Conservation (phyloP, 30 jellyfish, hydroid and myxozoan species). For the Sanderia malayensis region DNA sequence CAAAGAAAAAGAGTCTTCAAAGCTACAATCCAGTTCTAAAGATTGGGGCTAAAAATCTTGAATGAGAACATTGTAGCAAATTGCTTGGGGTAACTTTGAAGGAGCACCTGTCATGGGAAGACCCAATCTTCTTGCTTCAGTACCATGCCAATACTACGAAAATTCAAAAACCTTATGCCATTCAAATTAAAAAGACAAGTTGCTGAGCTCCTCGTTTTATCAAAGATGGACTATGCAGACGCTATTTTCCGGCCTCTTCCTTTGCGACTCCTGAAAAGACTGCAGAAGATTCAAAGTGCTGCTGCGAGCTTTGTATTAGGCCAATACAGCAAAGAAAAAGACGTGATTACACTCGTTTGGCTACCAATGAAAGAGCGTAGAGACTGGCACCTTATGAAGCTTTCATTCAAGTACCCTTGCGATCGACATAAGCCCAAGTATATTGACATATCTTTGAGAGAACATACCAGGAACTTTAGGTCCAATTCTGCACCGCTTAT, state of each 20-base stretch:
- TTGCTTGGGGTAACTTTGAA: conserved; percentile 23
- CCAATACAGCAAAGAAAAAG: conserved; percentile 43
- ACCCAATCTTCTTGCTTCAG: too few relatives aligned
- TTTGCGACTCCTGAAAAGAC: conserved; percentile 25
- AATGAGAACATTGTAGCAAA: conserved; percentile 13
- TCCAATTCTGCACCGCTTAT: conserved; percentile 52
- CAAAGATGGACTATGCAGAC: conserved; percentile 34
- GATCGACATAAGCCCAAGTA: conserved; percentile 27
- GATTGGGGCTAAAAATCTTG: conserved; percentile 8
- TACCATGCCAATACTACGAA: too few relatives aligned
- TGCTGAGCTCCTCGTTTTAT: conserved; percentile 35
- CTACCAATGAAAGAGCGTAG: conserved; percentile 50
- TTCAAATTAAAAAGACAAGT: conserved; percentile 23
- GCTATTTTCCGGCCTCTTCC: conserved; percentile 40
- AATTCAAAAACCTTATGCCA: conserved; percentile 18
- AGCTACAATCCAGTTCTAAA: conserved; percentile 9
- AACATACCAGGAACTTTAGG: conserved; percentile 34
- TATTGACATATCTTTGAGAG: conserved; percentile 34
- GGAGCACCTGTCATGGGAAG: conserved; percentile 38
- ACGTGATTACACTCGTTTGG: conserved; percentile 42
- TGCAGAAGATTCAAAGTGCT: conserved; percentile 47
- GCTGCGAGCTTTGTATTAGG: conserved; percentile 65
- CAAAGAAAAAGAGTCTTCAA: conserved; percentile 7
- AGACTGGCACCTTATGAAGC: conserved; percentile 55
- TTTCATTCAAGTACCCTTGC: conserved; percentile 21